Evolutionary conservation across 1,140 invertebrate genomes (phyloP).

Genomic region (Diorhabda carinulata): DNA sequence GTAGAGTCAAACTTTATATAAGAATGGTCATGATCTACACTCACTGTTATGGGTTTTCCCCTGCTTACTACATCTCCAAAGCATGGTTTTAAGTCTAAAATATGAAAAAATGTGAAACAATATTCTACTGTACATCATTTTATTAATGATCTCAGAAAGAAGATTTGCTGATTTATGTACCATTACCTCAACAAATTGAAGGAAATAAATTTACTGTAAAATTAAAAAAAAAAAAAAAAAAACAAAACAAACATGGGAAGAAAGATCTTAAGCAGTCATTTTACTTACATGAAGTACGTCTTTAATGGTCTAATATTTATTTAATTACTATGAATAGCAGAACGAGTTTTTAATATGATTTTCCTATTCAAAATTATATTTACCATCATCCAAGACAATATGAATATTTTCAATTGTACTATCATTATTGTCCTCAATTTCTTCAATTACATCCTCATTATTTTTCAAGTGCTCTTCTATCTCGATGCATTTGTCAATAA

Average conservation of each 20-base stretch:
- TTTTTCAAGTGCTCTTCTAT: constrained; percentile 8
- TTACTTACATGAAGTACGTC: neutral
- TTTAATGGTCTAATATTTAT: neutral
- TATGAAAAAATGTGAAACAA: neutral
- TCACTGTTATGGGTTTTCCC: neutral
- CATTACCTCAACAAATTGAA: neutral
- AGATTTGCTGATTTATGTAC: neutral
- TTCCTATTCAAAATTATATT: neutral
- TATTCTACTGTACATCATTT: neutral
- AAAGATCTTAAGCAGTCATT: neutral
- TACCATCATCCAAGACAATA: constrained; percentile 14
- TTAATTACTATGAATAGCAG: neutral
- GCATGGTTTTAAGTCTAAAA: neutral
- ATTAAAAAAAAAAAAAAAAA: neutral
- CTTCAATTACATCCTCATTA: neutral
- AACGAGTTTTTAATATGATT: neutral
- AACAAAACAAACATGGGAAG: neutral
- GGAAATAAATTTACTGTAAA: neutral
- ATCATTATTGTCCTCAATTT: neutral
- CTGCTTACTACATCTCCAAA: no score
- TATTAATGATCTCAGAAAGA: neutral
- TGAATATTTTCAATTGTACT: constrained; percentile 12
- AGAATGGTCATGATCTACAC: neutral
- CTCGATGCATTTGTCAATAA: constrained; percentile 14
- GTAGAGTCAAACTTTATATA: neutral